A percentile compares a stretch with the other conserved stretches of the same genome.
phyloP scores from a whole-genome alignment of 2,113 vertebrate species.

The Colinus virginianus region DNA sequence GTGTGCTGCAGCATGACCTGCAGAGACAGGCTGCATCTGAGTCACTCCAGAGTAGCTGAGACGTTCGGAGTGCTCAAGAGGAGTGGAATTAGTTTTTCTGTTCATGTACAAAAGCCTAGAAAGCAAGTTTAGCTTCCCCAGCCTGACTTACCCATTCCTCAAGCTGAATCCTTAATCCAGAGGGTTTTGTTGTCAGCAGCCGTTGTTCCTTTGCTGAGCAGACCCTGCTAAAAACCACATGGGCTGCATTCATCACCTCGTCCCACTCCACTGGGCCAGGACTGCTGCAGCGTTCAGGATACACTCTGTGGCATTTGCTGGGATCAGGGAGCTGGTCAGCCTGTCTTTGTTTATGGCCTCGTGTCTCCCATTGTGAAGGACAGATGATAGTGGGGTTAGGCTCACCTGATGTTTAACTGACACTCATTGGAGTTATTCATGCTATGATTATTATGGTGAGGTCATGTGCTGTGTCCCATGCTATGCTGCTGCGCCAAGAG shows the following conservation, averaged over 20 bases:
- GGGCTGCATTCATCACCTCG: neutral
- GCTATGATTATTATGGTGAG: conserved; percentile 25
- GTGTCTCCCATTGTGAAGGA: conserved; percentile 18
- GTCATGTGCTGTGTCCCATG: conserved; percentile 59
- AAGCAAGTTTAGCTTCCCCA: neutral
- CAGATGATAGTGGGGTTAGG: conserved; percentile 39
- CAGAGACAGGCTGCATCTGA: neutral
- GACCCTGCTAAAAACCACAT: neutral
- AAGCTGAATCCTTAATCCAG: neutral
- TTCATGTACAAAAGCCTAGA: neutral
- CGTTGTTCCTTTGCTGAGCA: neutral
- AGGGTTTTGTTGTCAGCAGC: neutral
- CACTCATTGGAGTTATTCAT: conserved; percentile 58
- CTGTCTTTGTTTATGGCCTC: neutral
- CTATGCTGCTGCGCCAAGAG: conserved; percentile 55
- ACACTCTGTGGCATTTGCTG: neutral
- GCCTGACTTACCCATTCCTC: neutral
- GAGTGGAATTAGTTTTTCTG: neutral
- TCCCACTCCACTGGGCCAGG: neutral
- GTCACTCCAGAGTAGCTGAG: neutral
- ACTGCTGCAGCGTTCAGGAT: neutral
- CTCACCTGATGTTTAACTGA: conserved; percentile 23
- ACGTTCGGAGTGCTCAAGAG: too few species aligned
- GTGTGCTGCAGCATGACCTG: neutral
- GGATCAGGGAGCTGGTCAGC: neutral